Percentiles rank a stretch among this genome's conserved stretches.
phyloP scores from a whole-genome alignment of 2,113 vertebrate species.

The Ciconia stormi region DNA sequence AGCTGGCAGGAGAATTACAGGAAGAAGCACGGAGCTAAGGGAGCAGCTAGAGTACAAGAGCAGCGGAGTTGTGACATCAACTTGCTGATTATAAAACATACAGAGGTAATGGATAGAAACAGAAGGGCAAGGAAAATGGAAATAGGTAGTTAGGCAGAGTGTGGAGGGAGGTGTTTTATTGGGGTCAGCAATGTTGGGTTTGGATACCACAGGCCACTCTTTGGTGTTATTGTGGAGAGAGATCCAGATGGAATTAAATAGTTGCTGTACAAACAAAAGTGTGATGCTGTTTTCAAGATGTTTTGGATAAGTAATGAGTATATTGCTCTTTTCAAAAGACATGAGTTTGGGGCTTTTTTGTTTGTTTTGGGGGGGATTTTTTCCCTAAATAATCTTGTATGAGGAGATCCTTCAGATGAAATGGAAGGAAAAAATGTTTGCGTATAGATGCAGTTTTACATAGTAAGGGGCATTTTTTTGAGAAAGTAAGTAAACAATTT shows the following conservation, averaged over 20 bases:
- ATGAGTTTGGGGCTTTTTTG: neutral
- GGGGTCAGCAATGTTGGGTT: neutral
- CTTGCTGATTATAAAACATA: neutral
- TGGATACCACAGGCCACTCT: neutral
- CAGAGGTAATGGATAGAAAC: neutral
- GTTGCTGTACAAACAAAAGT: neutral
- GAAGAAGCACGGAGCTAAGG: neutral
- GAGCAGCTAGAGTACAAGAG: neutral
- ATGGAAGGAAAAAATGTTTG: neutral
- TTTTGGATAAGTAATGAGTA: neutral
- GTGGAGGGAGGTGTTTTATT: neutral
- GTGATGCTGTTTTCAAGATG: neutral
- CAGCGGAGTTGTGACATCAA: neutral
- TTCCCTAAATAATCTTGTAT: neutral
- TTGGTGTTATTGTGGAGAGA: neutral
- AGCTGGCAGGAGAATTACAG: neutral
- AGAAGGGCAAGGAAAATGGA: neutral
- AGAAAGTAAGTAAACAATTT: neutral
- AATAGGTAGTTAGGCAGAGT: neutral
- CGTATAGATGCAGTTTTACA: neutral
- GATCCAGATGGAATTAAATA: neutral
- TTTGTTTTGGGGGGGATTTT: accelerated
- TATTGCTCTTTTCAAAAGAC: neutral
- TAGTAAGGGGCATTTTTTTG: neutral
- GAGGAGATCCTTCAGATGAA: neutral